A percentile compares a stretch with the other conserved stretches of the same genome.
phyloP scores from a whole-genome alignment of 2,888 invertebrate genomes.

The Dasypolia templi region DNA sequence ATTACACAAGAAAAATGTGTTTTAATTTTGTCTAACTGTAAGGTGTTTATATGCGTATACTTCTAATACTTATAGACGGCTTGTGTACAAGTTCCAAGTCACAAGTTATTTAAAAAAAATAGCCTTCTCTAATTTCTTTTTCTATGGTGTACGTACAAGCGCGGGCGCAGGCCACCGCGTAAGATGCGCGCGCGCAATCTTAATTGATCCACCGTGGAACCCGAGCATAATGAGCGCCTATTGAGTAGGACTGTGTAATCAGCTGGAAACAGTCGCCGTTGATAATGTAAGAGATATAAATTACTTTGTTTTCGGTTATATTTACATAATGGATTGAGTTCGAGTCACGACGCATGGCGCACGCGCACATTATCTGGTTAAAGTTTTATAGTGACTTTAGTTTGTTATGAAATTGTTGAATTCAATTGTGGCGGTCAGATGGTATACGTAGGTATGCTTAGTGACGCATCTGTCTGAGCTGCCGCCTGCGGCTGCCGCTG shows the following conservation, averaged over 20 bases:
- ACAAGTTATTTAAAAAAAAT: not conserved
- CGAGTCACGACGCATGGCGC: constrained; percentile 22
- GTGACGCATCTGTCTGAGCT: not conserved
- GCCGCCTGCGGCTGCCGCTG: not conserved
- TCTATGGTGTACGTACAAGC: not conserved
- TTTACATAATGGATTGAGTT: constrained; percentile 59
- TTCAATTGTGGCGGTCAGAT: not conserved
- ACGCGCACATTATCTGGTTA: constrained; percentile 4
- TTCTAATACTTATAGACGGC: not conserved
- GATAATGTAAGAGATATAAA: constrained; percentile 36
- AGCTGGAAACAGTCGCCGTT: constrained; percentile 28
- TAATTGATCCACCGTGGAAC: constrained; percentile 58
- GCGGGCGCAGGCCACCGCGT: constrained; percentile 49
- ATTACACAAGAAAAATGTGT: not conserved
- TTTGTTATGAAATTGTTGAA: constrained; percentile 17
- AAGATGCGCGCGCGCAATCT: constrained; percentile 63
- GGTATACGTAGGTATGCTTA: not conserved
- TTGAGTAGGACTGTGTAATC: constrained; percentile 31
- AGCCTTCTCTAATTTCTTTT: constrained; percentile 13
- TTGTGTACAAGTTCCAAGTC: not conserved
- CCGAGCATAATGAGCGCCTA: constrained; percentile 53
- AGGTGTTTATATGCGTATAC: not conserved
- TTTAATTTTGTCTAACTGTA: not conserved
- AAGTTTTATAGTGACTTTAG: constrained; percentile 18
- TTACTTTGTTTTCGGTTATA: constrained; percentile 46